Conservation (phyloP, 2,888 invertebrate species). For the Campoplex capitator region DNA sequence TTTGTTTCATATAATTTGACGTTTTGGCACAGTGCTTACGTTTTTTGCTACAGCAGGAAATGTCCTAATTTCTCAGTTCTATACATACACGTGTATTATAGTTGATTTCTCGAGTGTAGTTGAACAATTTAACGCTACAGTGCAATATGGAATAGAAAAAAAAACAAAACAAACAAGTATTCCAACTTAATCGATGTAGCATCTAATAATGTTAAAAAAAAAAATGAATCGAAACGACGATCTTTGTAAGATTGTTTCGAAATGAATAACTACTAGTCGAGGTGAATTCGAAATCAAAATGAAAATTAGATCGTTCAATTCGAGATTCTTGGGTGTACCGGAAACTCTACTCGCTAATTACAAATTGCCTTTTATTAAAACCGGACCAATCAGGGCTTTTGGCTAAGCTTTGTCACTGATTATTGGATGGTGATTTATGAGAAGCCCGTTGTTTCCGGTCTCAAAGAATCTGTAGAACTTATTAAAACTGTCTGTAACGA, state of each 20-base stretch:
- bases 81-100: not conserved
- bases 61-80: not conserved
- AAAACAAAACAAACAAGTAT: not conserved
- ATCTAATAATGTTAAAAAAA: not conserved
- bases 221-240: not conserved
- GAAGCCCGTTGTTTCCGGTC: constrained; percentile 4
- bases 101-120: not conserved
- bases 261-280: constrained; percentile 21
- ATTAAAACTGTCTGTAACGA: not conserved
- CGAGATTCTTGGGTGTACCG: not conserved
- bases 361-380: not conserved
- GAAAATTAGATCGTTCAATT: constrained; percentile 1
- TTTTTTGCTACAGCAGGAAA: not conserved
- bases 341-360: constrained; percentile 6
- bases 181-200: not conserved
- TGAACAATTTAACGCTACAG: not conserved
- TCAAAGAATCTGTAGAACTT: not conserved
- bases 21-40: not conserved
- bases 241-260: not conserved
- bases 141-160: not conserved
- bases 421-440: not conserved
- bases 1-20: not conserved
- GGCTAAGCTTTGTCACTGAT: not conserved
- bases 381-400: constrained; percentile 8
- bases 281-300: constrained; percentile 39